Evolutionary conservation across 2,113 vertebrate species (phyloP), one percentile per base, ranked within the genome.

Genomic region (Toxotes chatareus): DNA sequence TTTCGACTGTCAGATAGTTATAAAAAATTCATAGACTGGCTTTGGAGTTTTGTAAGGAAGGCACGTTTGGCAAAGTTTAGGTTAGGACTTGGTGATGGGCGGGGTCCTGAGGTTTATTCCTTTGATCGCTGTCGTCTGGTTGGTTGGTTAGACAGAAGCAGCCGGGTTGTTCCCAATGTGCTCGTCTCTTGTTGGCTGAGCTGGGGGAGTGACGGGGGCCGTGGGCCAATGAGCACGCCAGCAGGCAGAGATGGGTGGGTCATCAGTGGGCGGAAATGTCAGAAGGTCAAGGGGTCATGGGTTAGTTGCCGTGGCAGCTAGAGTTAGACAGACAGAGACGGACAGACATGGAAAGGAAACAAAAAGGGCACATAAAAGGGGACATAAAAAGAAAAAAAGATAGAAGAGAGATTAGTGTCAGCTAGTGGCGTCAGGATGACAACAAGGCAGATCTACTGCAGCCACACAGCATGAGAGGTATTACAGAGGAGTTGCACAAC

Each of bases 231-330:
- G 97, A 98, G 96, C 97, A 95, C 96, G 97, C 98, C 97, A 97
- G 97, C 97, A 95, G 97, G 97, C 96, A 96, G 97, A 97, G 98
- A 94, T 97, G 97, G 97, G 97, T 96, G 98, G 98, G 97, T 99
- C 98, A 97, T 99, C 98, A 99, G 97, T 99, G 98, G 97, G 97
- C 98, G 97, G 97, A 99, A 97, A 99, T 97, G 96, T 99, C 97
- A 98, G 97, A 99, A 98, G 98, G 97, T 99, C 98, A 99, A 97
- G 97, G 97, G 97, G 97, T 99, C 98, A 99, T 98, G 97, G 98
- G 97, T 99, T 99, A 99, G 98, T 99, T 98, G 98, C 98, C 97
- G 97, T 99, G 98, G 98, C 97, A 97, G 98, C 98, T 99, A 97
- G 96, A 97, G 98, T 99, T 99, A 99, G 97, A 96, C 96, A 94